Evolutionary conservation across 2,113 vertebrate species (phyloP), one percentile per base, ranked within the genome.

Genomic region (Cavia aperea): DNA sequence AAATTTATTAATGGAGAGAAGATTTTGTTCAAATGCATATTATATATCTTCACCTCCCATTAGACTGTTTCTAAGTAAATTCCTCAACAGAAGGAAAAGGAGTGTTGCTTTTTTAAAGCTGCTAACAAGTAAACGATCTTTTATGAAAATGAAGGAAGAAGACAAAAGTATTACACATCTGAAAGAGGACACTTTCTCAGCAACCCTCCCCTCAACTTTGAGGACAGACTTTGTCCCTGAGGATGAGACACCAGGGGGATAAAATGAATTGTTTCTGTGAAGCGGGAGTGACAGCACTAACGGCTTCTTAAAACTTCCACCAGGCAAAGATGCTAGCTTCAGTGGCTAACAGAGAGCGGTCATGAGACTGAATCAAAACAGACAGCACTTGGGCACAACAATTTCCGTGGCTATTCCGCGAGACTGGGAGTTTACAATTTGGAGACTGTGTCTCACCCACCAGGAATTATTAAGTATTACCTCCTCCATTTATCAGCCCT

Each of bases 341-440:
- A 58, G 49, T 29, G 75, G 43, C 51, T 39, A 62, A 84, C 9
- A 68, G 19, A 31, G 33, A 60, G 23, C 19, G 46, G 36, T 33
- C 14, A 70, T 7, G 2, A 65, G 14, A 49, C 21, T 0, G 21
- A 70, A 29, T 39, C n/a, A 58, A 51, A 88, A 51, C 29, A 56
- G 36, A 15, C 2, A 23, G 5, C 4, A 23, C 31, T 1, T 3
- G 13, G 24, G 18, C 5, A 2, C 31, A 2, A 15, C 54, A 13
- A 62, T 26, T 51, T 31, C 46, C 46, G 18, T 11, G 11, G 23
- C 24, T 31, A 2, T 33, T 5, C 29, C 26, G 4, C n/a, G 21
- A 58, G 24, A n/a, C 0, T 26, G 29, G 39, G 24, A 62, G 46
- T 58, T 86, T 36, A 49, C 24, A 72, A 82, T 14, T 23, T 0